Conservation (phyloP, 1,140 invertebrate genomes). For the Bombus confusus region DNA sequence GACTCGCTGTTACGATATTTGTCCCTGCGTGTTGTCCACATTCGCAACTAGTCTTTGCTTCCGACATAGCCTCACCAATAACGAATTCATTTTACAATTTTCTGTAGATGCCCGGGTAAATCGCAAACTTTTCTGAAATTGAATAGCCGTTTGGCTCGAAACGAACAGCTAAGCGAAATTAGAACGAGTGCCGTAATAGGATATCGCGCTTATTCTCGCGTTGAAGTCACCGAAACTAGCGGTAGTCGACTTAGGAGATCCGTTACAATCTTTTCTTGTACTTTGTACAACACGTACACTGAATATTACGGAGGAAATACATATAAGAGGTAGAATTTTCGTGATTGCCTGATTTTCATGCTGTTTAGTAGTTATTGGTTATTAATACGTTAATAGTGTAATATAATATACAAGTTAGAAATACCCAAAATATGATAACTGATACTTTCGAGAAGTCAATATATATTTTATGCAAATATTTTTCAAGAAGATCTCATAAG, state of each 20-base stretch:
- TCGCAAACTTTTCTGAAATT: neutral
- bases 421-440: too few species aligned
- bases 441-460: too few species aligned
- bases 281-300: neutral
- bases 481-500: too few species aligned
- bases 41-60: neutral
- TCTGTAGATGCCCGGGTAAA: neutral
- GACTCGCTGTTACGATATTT: slow-evolving; percentile 43
- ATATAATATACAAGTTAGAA: too few species aligned
- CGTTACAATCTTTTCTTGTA: neutral
- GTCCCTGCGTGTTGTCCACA: neutral
- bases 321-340: too few species aligned
- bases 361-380: too few species aligned
- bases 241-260: neutral
- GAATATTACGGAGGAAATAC: too few species aligned
- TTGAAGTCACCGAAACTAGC: neutral
- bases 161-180: neutral
- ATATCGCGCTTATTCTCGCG: neutral
- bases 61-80: neutral
- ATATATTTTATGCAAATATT: too few species aligned
- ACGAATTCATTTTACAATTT: neutral
- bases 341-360: too few species aligned
- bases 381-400: too few species aligned
- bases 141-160: neutral
- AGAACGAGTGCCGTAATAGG: neutral